Conservation (phyloP, 2,797 vertebrate species). For the Argya squamiceps region DNA sequence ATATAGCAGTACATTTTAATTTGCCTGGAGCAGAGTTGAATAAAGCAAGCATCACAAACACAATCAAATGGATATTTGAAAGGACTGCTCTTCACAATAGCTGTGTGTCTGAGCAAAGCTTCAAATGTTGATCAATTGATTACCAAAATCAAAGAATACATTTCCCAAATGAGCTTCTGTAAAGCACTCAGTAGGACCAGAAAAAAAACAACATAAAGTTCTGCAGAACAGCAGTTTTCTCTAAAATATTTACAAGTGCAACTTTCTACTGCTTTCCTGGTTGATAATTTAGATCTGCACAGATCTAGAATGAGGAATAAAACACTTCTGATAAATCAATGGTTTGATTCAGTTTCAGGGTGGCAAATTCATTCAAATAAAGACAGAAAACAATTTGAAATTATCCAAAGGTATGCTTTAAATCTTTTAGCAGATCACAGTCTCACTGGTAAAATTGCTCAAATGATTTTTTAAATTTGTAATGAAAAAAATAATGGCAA, state of each 20-base stretch:
- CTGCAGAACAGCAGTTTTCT: background rate
- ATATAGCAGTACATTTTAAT: constrained; percentile 47
- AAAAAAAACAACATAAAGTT: constrained; percentile 4
- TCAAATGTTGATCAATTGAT: constrained; percentile 56
- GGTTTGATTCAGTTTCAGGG: background rate
- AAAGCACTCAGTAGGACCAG: constrained; percentile 12
- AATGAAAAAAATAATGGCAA: background rate
- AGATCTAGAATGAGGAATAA: constrained; percentile 15
- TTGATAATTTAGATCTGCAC: constrained; percentile 64
- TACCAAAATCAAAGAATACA: constrained; percentile 48
- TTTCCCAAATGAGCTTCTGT: constrained; percentile 32
- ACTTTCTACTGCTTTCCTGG: constrained; percentile 57
- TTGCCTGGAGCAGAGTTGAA: constrained; percentile 35
- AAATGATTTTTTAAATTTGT: background rate
- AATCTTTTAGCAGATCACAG: background rate
- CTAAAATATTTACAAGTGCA: constrained; percentile 47
- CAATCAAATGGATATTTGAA: constrained; percentile 44
- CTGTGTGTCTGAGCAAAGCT: background rate
- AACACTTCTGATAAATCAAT: background rate
- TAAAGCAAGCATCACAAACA: constrained; percentile 46
- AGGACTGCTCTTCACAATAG: background rate
- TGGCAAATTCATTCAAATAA: background rate
- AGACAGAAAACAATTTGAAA: background rate
- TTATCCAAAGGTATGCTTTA: background rate
- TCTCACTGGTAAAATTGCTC: background rate